phyloP scores from a whole-genome alignment of 2,797 vertebrate genomes.

The Diplodus sargus region DNA sequence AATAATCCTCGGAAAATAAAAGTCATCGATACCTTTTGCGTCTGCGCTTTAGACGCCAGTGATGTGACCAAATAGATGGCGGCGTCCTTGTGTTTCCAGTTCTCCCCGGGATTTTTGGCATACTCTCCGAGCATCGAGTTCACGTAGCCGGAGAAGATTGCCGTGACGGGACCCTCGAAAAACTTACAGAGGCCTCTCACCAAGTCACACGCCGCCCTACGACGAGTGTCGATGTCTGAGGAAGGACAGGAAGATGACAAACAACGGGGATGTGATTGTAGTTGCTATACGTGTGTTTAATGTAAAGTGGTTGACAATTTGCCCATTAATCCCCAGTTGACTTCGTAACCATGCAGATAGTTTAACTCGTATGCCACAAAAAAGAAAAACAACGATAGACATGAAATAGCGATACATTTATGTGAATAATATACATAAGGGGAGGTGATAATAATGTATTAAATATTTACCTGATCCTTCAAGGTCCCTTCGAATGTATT shows the following conservation, averaged over 20 bases:
- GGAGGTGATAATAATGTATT: background rate
- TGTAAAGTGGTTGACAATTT: no score
- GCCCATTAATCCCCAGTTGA: no score
- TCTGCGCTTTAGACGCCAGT: conserved; percentile 98
- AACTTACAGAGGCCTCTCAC: conserved; percentile 97
- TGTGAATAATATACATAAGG: background rate
- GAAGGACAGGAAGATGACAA: background rate
- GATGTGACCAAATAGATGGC: conserved; percentile 99
- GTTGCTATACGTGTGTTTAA: background rate
- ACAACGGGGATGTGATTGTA: background rate
- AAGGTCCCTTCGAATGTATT: conserved; percentile 97
- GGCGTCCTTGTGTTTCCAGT: conserved; percentile 99
- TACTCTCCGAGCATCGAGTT: conserved; percentile 97
- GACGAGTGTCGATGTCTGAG: conserved; percentile 97
- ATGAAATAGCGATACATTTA: background rate
- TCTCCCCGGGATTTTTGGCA: conserved; percentile 92
- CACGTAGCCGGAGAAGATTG: conserved; percentile 98
- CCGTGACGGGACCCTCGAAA: conserved; percentile 97
- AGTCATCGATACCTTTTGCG: conserved; percentile 90
- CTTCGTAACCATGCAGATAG: background rate
- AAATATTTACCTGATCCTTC: conserved; percentile 94
- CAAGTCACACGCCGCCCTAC: conserved; percentile 96
- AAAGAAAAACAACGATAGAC: background rate
- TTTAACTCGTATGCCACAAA: background rate
- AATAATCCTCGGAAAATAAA: background rate